Conservation (phyloP, 2,113 vertebrate species). For the Campylomormyrus numenius region DNA sequence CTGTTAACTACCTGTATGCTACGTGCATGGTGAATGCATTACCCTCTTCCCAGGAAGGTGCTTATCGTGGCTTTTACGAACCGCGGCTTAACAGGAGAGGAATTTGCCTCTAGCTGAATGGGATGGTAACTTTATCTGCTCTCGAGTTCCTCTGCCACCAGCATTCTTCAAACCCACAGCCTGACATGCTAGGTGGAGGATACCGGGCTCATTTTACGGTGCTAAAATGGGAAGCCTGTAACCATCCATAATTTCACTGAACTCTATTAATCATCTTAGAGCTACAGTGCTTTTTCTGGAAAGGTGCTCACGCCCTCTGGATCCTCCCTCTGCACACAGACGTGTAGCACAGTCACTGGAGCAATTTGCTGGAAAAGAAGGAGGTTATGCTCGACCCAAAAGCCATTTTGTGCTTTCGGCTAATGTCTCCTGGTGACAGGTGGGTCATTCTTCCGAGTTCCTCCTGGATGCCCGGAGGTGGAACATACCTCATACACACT, state of each 20-base stretch:
- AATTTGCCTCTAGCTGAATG: not conserved
- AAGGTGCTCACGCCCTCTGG: not conserved
- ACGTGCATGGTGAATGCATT: not conserved
- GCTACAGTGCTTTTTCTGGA: not conserved
- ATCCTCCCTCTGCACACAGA: not conserved
- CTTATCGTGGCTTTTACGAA: not conserved
- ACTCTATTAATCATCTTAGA: not conserved
- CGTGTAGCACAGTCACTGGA: not conserved
- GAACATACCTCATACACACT: not conserved
- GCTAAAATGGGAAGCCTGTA: not conserved
- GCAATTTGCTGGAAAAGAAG: not conserved
- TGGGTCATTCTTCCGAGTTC: not conserved
- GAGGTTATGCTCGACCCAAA: not conserved
- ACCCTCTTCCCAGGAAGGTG: not conserved
- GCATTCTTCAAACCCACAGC: not conserved
- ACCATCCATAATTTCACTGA: conserved; percentile 2
- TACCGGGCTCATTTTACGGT: not conserved
- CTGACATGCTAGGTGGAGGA: not conserved
- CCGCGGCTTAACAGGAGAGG: not conserved
- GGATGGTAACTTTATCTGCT: not conserved
- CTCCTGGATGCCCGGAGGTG: not conserved
- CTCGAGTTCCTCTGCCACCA: not conserved
- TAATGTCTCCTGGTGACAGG: not conserved
- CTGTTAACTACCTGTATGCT: not conserved
- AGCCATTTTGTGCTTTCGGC: not conserved